Base-by-base conservation (phyloP, 2,888 invertebrate genomes). In the Galerucella calmariensis region DNA sequence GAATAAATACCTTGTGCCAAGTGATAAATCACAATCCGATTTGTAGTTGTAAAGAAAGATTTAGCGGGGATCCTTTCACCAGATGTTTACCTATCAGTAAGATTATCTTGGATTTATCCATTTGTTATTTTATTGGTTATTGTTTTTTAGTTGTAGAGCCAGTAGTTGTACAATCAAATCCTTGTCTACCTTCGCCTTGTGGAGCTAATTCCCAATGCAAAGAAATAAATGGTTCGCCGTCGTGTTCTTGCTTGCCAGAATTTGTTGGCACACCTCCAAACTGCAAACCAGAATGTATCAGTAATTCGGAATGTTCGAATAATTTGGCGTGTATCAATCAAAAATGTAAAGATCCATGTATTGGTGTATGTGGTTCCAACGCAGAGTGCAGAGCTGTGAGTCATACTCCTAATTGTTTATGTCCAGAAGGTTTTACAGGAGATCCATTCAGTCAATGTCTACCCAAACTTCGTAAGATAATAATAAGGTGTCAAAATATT, bases 1-100 rank as follows among this genome's bases (percentile, higher is more conserved):
- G 95, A 27, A 88, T 94, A 44, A 89, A 89, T 78, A 94, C 95
- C 2, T 89, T 90, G 79, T 95, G 95, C 84, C 91, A 92, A 87
- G 93, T 95, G 44, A 91, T 94, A 67, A 94, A 93, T 85, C 94
- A 95, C 82, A 94, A 92, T 86, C 95, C 95, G 5, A 93, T 94
- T 85, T 95, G 95, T 85, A 92, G 91, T 69, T 95, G 95, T 81
- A 92, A 92, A 44, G 82, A 88, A 35, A 88, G 90, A 67, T 92
- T 90, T 81, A 92, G 91, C 9, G 95, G 95, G 65, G 93, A 94
- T 90, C 94, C 95, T 2, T 95, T 95, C 83, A 87, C 92, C 41
- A 90, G 92, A 85, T 95, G 95, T 84, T 87, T 87, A 72, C 86
- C 87, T 72, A 88, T 87, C 65, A 75, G 79, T 79, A 76, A 79